Base-by-base conservation (phyloP, 2,113 vertebrate species). In the Aspidoscelis tigris region DNA sequence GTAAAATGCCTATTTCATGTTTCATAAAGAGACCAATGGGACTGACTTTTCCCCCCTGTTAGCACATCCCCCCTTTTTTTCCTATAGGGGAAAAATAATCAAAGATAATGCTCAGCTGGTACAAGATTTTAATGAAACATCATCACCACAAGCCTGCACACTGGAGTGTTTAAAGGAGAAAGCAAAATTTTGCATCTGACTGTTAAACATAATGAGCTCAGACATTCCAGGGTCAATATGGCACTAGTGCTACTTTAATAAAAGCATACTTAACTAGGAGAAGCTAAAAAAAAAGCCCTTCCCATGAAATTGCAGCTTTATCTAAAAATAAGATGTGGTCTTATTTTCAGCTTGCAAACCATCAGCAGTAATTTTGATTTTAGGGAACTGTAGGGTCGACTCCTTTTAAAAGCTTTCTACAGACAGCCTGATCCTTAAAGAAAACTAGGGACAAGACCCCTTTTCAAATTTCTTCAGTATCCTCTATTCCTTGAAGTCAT, bases 171-270 rank as follows among this genome's bases (percentile, higher is more conserved):
- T 76, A 88, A 79, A 74, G 66, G 44, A 64, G 2, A 5, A 70
- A 41, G 2, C 14, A 47, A 81, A 82, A 64, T 11, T 24, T 3
- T n/a, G 24, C 3, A 44, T 66, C n/a, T n/a, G 43, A 72, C 26
- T 76, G 2, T 7, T 72, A 68, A 71, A n/a, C 12, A 55, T 68
- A 2, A 24, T 53, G 47, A 82, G 71, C 21, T 81, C n/a, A n/a
- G 44, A 8, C 8, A 26, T 82, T 24, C 43, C 55, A 69, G 2
- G 22, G 53, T 55, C 66, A 50, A 72, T 58, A 79, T 78, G 26
- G 58, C 64, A 72, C 24, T 82, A 68, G 77, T 72, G 21, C 44
- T 20, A 0, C 72, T 68, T 78, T 84, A 84, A 53, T n/a, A 84
- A 65, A 78, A 64, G 70, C 9, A 72, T 50, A 6, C 22, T 20